Percentiles rank a stretch among this genome's conserved stretches.
Conservation (phyloP, 2,797 vertebrate genomes). For the Alcedo quadribrachys region DNA sequence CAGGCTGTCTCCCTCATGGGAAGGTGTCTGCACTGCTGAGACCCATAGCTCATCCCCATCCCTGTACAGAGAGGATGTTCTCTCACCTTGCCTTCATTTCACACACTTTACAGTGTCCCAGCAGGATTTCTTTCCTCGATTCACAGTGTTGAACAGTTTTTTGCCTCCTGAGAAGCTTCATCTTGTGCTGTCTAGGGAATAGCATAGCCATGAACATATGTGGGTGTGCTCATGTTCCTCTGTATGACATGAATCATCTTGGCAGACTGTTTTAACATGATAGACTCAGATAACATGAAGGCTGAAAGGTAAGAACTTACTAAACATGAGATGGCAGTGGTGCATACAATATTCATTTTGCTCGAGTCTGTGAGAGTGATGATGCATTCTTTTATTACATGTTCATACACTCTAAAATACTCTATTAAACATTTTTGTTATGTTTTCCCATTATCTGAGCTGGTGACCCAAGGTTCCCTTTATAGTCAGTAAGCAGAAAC, state of each 20-base stretch:
- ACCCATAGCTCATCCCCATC: background rate
- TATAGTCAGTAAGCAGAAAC: background rate
- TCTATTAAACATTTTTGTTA: background rate
- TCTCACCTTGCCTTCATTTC: slow-evolving; percentile 76
- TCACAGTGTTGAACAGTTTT: slow-evolving; percentile 48
- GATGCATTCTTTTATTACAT: slow-evolving; percentile 20
- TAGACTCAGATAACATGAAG: background rate
- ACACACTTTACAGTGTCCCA: slow-evolving; percentile 77
- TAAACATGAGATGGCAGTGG: slow-evolving; percentile 21
- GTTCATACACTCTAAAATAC: background rate
- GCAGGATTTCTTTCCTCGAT: slow-evolving; percentile 65
- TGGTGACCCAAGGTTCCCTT: background rate
- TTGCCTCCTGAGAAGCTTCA: slow-evolving; percentile 64
- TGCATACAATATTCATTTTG: background rate
- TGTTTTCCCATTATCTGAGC: background rate
- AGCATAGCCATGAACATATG: slow-evolving; percentile 8
- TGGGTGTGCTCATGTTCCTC: background rate
- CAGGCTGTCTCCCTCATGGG: background rate
- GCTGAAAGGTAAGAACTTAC: slow-evolving; percentile 26
- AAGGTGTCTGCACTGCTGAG: slow-evolving; percentile 38
- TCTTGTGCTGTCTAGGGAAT: slow-evolving; percentile 15
- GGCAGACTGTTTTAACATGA: background rate
- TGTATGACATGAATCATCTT: background rate
- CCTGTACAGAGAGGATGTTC: background rate
- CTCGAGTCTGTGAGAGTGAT: background rate